phyloP scores from a whole-genome alignment of 2,888 invertebrate genomes.

The Saturnia pavonia region DNA sequence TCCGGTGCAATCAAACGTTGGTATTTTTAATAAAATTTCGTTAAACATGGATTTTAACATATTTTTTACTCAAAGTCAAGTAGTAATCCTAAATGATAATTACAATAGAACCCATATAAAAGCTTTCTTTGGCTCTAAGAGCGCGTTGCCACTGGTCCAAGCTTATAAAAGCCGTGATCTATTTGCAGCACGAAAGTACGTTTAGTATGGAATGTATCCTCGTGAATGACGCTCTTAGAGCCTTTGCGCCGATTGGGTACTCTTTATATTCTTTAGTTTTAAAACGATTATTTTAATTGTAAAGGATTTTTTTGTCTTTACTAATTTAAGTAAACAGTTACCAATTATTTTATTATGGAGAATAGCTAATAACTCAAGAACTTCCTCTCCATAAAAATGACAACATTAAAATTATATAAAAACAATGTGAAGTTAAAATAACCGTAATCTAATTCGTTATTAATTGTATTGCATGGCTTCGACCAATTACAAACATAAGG shows the following conservation, averaged over 20 bases:
- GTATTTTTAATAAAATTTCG: background rate
- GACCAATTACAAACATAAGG: background rate
- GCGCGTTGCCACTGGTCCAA: slow-evolving; percentile 30
- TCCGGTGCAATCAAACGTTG: background rate
- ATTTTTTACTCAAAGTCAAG: background rate
- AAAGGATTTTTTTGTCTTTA: background rate
- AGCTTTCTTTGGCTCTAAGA: slow-evolving; percentile 29
- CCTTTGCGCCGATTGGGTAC: slow-evolving; percentile 20
- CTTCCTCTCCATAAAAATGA: background rate
- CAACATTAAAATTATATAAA: background rate
- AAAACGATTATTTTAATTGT: background rate
- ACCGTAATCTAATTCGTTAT: background rate
- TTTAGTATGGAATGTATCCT: slow-evolving; percentile 35
- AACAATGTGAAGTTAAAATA: background rate
- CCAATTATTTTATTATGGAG: background rate
- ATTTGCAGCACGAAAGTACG: slow-evolving; percentile 20
- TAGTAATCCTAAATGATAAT: slow-evolving; percentile 17
- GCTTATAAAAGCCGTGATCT: slow-evolving; percentile 28
- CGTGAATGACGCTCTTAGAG: slow-evolving; percentile 25
- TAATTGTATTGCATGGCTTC: background rate
- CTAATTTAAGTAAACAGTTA: background rate
- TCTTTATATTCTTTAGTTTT: background rate
- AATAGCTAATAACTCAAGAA: background rate
- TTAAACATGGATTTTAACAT: background rate
- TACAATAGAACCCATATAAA: slow-evolving; percentile 39